Conservation (phyloP, 2,888 invertebrate genomes). For the Callinectes sapidus region DNA sequence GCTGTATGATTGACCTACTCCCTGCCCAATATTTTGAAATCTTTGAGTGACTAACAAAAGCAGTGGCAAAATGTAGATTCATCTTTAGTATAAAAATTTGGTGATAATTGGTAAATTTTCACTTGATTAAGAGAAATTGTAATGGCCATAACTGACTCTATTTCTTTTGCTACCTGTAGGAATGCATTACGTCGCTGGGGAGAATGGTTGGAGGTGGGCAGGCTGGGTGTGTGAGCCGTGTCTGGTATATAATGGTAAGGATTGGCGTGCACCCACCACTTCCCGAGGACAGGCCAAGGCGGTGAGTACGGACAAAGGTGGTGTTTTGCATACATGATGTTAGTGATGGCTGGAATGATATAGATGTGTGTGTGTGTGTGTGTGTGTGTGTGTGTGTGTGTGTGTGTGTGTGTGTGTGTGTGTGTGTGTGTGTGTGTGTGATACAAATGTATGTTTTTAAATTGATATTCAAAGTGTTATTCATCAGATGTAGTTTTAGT, state of each 20-base stretch:
- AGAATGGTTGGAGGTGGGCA: neutral
- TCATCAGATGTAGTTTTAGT: too few relatives aligned
- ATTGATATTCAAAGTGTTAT: too few relatives aligned
- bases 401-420: slow-evolving; percentile 12
- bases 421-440: neutral
- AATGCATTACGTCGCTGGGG: neutral
- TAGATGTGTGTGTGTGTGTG: neutral
- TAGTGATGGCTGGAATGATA: neutral
- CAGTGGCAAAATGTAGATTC: neutral
- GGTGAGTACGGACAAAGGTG: neutral
- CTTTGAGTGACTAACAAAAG: neutral
- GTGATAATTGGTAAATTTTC: neutral
- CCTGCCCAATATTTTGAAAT: too few relatives aligned
- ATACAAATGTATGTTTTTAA: neutral
- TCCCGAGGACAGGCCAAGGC: neutral
- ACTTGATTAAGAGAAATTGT: neutral
- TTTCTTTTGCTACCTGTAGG: neutral
- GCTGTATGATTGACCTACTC: neutral
- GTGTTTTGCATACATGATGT: neutral
- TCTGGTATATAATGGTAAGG: neutral
- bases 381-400: neutral
- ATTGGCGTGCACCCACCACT: neutral
- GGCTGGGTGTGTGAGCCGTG: neutral
- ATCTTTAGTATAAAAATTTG: neutral
- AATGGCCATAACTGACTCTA: neutral